Base-by-base conservation (phyloP, 2,888 invertebrate genomes). In the Lycophotia porphyrea region DNA sequence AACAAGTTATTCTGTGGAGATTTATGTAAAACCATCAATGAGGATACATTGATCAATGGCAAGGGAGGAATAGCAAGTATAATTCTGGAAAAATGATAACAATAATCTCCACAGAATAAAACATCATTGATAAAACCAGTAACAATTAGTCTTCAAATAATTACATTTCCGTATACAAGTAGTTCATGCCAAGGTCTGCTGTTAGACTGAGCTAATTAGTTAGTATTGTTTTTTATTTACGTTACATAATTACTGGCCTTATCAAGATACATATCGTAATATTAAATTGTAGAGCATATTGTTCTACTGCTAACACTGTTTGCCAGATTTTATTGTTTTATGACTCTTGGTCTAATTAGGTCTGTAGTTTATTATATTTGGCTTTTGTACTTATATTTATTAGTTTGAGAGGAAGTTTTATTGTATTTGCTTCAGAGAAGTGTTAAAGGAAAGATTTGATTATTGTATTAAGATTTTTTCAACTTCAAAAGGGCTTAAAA, bases 181-280 rank as follows among this genome's bases (percentile, higher is more conserved):
- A 60, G 21, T 63, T 71, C 36, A 52, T 21, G 47, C n/a, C 60
- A 76, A 80, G 77, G 80, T 69, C 55, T 77, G 34, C 11, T 61
- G 39, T n/a, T 52, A 39, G 34, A 60, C 44, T 21, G 64, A 73
- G 42, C 0, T 55, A 66, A 67, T 71, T 68, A 76, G 8, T 2
- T 34, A n/a, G 63, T 55, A 27, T 66, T 47, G n/a, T 71, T n/a
- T n/a, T n/a, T n/a, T n/a, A 52, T 39, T 67, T 34, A 24, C 24
- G 36, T 60, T 42, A 65, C 39, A 55, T 49, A 67, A 60, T 80
- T 80, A 82, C 82, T 74, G 83, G 68, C 31, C 18, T 80, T 82
- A 82, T 80, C 80, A 82, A 82, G 52, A 68, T 61, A 71, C 15
- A 60, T 55, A 44, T 27, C 34, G 21, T 65, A 61, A 52, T 44